phyloP scores from a whole-genome alignment of 2,888 invertebrate species.

The Gonocerus acuteangulatus region DNA sequence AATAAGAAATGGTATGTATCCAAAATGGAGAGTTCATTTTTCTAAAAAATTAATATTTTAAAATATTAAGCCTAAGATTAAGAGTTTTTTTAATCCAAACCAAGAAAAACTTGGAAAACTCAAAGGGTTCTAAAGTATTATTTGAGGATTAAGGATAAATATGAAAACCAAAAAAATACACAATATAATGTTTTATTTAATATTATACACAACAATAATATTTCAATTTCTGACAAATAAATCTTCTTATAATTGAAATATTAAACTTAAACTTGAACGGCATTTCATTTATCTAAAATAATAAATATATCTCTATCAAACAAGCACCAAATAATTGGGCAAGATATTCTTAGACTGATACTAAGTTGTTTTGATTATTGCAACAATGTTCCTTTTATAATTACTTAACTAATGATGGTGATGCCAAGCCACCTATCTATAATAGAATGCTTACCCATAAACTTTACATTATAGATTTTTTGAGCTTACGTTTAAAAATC shows the following conservation, averaged over 20 bases:
- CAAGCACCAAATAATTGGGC: slow-evolving; percentile 21
- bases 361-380: slow-evolving; percentile 19
- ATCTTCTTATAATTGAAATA: slow-evolving; percentile 20
- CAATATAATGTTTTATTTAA: slow-evolving; percentile 11
- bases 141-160: too few species aligned
- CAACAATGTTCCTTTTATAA: slow-evolving; percentile 6
- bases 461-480: slow-evolving; percentile 2
- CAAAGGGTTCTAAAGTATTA: too few species aligned
- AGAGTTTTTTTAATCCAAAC: too few species aligned
- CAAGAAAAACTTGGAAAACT: too few species aligned
- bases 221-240: slow-evolving; percentile 20
- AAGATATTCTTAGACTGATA: slow-evolving; percentile 6
- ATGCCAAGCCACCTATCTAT: neutral
- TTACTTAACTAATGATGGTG: slow-evolving; percentile 7
- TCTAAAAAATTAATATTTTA: too few species aligned
- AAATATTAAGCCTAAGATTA: too few species aligned
- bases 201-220: slow-evolving; percentile 25
- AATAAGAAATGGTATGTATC: too few species aligned
- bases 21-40: too few species aligned
- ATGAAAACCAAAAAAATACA: neutral
- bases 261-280: slow-evolving; percentile 18
- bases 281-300: slow-evolving; percentile 11
- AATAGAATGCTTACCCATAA: slow-evolving; percentile 2
- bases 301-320: slow-evolving; percentile 20
- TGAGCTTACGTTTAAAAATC: neutral